These are phyloP conservation scores for Sander vitreus DNA, from an alignment of 2,113 vertebrate species.

Conservation along the genomic window DNA sequence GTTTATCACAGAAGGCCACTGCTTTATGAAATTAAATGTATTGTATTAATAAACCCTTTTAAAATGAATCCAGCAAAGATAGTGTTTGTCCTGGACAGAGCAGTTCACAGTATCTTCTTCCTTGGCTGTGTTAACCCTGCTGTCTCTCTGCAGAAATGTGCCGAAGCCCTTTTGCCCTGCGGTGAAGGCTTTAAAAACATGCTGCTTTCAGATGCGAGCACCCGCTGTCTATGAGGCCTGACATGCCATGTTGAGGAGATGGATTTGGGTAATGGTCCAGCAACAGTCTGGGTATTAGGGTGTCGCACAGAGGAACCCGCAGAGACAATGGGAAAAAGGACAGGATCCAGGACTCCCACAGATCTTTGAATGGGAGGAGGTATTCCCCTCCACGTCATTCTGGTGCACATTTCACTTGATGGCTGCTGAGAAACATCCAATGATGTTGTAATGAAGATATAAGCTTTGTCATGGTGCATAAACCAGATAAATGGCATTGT, in stretches of 20 bases:
- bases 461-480: background rate
- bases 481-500: background rate
- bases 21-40: background rate
- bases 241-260: slow-evolving; percentile 41
- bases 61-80: background rate
- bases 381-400: background rate
- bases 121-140: background rate
- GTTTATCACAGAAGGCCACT: background rate
- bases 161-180: slow-evolving; percentile 40
- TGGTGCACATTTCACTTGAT: slow-evolving; percentile 10
- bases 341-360: slow-evolving; percentile 35
- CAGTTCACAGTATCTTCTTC: background rate
- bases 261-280: slow-evolving; percentile 71
- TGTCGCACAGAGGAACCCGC: slow-evolving; percentile 25
- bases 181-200: slow-evolving; percentile 54
- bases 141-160: background rate
- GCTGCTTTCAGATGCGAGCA: slow-evolving; percentile 55
- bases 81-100: background rate
- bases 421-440: slow-evolving; percentile 13
- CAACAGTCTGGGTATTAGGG: slow-evolving; percentile 46
- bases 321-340: slow-evolving; percentile 20
- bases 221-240: slow-evolving; percentile 51
- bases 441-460: background rate
- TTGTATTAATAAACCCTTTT: background rate
- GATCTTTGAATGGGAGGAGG: slow-evolving; percentile 23